These are phyloP conservation scores for Pterocles gutturalis DNA, from an alignment of 2,113 vertebrate genomes.

Conservation along the genomic window DNA sequence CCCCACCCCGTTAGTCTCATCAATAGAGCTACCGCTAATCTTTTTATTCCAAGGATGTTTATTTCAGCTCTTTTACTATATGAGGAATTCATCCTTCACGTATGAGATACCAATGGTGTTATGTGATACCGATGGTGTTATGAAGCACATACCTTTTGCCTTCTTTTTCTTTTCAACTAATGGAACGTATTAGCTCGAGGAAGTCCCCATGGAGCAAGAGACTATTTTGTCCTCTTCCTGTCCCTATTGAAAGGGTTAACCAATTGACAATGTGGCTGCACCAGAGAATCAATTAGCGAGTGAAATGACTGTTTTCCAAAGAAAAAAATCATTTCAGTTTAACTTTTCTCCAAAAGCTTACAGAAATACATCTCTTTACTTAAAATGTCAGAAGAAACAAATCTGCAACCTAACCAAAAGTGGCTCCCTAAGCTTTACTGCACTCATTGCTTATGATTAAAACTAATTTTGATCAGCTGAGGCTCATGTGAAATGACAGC, in stretches of 20 bases:
- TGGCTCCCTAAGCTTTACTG: neutral
- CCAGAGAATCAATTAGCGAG: neutral
- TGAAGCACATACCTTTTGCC: neutral
- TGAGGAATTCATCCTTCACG: neutral
- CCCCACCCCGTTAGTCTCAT: neutral
- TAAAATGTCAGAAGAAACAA: neutral
- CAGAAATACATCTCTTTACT: neutral
- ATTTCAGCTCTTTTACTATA: neutral
- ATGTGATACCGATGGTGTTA: neutral
- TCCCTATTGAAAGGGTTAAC: neutral
- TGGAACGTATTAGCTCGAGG: neutral
- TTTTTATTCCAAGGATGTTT: neutral
- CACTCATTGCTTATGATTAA: neutral
- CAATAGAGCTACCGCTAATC: neutral
- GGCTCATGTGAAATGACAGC: neutral
- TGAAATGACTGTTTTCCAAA: neutral
- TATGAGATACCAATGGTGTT: neutral
- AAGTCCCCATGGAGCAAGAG: neutral
- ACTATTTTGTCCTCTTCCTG: neutral
- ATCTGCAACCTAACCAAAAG: neutral
- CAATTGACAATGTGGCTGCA: neutral
- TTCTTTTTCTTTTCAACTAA: neutral
- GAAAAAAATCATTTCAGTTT: neutral
- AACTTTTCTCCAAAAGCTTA: neutral
- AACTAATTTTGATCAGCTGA: neutral